phyloP scores from a whole-genome alignment of 2,888 invertebrate genomes.

The Amaurobius ferox region DNA sequence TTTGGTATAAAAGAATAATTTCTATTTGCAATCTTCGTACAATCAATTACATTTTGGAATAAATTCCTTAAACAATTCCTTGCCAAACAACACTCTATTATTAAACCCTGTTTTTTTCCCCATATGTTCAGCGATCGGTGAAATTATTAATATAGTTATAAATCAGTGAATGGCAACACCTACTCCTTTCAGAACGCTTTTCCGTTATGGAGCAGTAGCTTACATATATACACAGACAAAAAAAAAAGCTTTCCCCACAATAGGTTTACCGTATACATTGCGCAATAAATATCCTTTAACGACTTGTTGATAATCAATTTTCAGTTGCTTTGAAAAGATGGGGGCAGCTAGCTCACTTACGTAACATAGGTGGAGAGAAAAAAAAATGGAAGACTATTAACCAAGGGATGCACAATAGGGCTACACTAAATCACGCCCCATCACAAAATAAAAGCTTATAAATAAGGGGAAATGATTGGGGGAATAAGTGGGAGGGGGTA shows the following conservation, averaged over 20 bases:
- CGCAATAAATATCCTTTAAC: conserved; percentile 65
- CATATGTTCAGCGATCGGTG: background rate
- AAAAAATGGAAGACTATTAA: conserved; percentile 39
- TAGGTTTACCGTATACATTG: background rate
- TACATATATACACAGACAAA: background rate
- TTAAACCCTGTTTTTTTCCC: no score
- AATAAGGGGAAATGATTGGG: conserved; percentile 46
- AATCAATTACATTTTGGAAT: no score
- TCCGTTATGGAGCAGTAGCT: background rate
- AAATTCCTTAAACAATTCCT: no score
- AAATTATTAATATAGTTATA: conserved; percentile 4
- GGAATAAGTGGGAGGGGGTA: conserved; percentile 20
- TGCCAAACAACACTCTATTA: no score
- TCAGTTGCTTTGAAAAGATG: conserved; percentile 13
- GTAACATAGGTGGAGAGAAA: background rate
- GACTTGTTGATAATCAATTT: conserved; percentile 71
- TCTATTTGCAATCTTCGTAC: no score
- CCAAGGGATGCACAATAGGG: conserved; percentile 36
- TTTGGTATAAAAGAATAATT: no score
- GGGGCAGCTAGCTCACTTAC: conserved; percentile 2
- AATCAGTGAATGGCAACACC: background rate
- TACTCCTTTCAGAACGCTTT: background rate
- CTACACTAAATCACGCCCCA: conserved; percentile 64
- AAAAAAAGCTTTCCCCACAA: background rate
- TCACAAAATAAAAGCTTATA: conserved; percentile 68